Base-by-base conservation (phyloP, 2,888 invertebrate species). In the Acrocyrtus sp. region DNA sequence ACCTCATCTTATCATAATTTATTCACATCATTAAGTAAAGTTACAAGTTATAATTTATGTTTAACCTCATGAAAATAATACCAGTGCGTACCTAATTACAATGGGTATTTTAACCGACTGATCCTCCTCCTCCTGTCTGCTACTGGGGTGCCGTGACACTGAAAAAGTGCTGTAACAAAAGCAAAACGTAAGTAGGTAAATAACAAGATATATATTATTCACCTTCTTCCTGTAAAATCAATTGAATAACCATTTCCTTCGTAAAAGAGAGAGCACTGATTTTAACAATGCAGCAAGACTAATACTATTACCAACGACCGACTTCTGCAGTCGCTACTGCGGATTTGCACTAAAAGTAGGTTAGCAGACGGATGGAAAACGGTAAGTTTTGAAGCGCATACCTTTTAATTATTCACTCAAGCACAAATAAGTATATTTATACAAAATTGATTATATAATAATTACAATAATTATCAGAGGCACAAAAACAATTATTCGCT, bases 131-230 rank as follows among this genome's bases (percentile, higher is more conserved):
- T n/a, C n/a, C n/a, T n/a, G n/a, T 8, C 21, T 17, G 43, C 22
- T 45, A 24, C 15, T 43, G 48, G 22, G 48, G 50, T 51, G 19
- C 34, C 51, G 62, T 62, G 53, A 54, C 63, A 62, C 12, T 62
- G 63, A 50, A 53, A 53, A 22, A n/a, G 34, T 12, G 5, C 6
- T 34, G 22, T 53, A 63, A 63, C 63, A 63, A 63, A 34, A 34
- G 17, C 50, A 39, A 15, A 29, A 24, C 29, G 50, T 62, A 62
- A 62, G 62, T 51, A 62, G 34, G 34, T 34, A 34, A 34, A 8
- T 34, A 34, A 34, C n/a, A 34, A 8, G 12, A 34, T 12, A 34
- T 34, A 34, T 34, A 34, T 34, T 34, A 8, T 34, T 34, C 12
- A 34, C 12, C 34, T n/a, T 12, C 34, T 34, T 34, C 34, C 34